Conservation (phyloP, 2,888 invertebrate species). For the Zaprionus obscuricornis region DNA sequence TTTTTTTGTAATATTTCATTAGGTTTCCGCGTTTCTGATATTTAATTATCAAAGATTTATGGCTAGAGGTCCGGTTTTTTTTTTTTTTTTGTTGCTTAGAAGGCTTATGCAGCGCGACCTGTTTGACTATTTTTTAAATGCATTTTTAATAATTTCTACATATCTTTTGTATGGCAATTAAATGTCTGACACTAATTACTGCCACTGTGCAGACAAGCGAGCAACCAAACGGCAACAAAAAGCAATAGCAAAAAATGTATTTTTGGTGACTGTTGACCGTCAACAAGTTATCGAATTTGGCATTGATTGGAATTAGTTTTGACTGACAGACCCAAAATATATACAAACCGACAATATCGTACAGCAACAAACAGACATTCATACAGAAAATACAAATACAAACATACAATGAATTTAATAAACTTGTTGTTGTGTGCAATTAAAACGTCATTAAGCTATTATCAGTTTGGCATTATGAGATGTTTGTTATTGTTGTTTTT, state of each 20-base stretch:
- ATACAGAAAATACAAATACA: too few species aligned
- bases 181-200: constrained; percentile 66
- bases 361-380: constrained; percentile 5
- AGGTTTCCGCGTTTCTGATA: constrained; percentile 40
- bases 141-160: constrained; percentile 50
- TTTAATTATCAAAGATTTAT: constrained; percentile 48
- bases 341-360: too few species aligned
- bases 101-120: constrained; percentile 2
- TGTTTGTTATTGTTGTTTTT: constrained; percentile 34
- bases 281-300: constrained; percentile 59
- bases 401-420: constrained; percentile 71
- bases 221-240: too few species aligned
- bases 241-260: constrained; percentile 10
- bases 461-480: constrained; percentile 66
- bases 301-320: constrained; percentile 69
- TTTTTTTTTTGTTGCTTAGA: constrained; percentile 30
- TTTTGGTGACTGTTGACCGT: constrained; percentile 47
- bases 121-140: constrained; percentile 35
- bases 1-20: constrained; percentile 21
- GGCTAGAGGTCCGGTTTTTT: constrained; percentile 2
- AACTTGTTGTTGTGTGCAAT: constrained; percentile 76
- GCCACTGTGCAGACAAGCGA: constrained; percentile 65
- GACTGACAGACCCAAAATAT: constrained; percentile 50
- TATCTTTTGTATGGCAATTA: constrained; percentile 53
- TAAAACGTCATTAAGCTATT: constrained; percentile 76